Base-by-base conservation (phyloP, 2,888 invertebrate species). In the Coecobrya sp. region DNA sequence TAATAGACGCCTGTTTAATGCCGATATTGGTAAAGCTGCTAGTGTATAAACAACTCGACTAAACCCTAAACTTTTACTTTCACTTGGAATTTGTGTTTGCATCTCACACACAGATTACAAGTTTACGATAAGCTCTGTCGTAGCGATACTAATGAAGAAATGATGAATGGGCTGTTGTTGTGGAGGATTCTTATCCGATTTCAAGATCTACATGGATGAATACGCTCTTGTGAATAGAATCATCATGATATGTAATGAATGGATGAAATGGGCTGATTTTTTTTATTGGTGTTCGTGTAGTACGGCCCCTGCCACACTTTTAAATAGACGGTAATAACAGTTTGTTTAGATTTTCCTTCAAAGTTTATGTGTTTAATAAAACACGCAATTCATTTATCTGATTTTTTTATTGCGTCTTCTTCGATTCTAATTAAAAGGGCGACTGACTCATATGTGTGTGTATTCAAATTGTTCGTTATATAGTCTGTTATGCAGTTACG, bases 121-220 rank as follows among this genome's bases (percentile, higher is more conserved):
- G 36, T 22, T 62, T 84, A 55, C 55, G 89, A 84, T 82, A 89
- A 70, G 68, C 81, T 52, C 49, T 1, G 65, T 79, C 65, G 70
- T 89, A 84, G 89, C 89, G 84, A 84, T 82, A 89, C 89, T 89
- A 89, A 89, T 89, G 84, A 89, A 89, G 84, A 89, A 36, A 82
- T 82, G 89, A 79, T 89, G 88, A 88, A 81, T 81, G 81, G 10
- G 52, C 10, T 55, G 79, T 73, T n/a, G n/a, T n/a, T n/a, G n/a
- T n/a, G n/a, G n/a, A 49, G 49, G 49, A 79, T 81, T 55, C 81
- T 81, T 81, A 81, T 81, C 81, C 81, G 49, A 76, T 76, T 49
- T 76, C 16, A 55, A 81, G 62, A 65, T 59, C 59, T 88, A 30
- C 65, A 88, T 81, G 68, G 81, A 88, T 81, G 49, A 88, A 81